Conservation (phyloP, 1,140 invertebrate species). For the Planococcus citri region DNA sequence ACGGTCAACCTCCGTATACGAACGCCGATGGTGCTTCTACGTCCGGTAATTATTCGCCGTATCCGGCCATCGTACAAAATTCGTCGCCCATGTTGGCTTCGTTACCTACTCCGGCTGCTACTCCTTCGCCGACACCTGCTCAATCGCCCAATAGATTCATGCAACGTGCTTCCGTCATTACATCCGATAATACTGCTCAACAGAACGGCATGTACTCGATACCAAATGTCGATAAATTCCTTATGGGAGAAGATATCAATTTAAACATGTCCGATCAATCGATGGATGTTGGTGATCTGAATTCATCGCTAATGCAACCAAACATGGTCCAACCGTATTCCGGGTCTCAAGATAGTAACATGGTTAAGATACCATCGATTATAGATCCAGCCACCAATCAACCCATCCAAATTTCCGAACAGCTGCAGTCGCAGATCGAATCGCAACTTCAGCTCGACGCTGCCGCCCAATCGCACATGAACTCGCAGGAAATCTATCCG, state of each 20-base stretch:
- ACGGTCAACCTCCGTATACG: background rate
- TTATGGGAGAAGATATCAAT: conserved; percentile 9
- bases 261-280: conserved; percentile 11
- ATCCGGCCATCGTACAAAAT: background rate
- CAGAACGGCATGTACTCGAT: conserved; percentile 18
- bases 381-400: conserved; percentile 6
- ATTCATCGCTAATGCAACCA: background rate
- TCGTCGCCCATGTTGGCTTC: conserved; percentile 22
- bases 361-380: background rate
- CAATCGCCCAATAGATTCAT: conserved; percentile 7
- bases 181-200: conserved; percentile 14
- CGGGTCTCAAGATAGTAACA: background rate
- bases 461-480: background rate
- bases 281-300: background rate
- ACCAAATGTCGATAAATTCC: conserved; percentile 1
- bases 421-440: conserved; percentile 8
- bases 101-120: conserved; percentile 11
- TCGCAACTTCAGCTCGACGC: background rate
- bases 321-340: background rate
- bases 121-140: conserved; percentile 15
- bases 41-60: background rate
- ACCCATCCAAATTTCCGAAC: background rate
- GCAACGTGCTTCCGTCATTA: conserved; percentile 25
- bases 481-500: conserved; percentile 10
- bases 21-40: background rate